phyloP scores from a whole-genome alignment of 2,113 vertebrate species.

The Machaerirhynchus nigripectus region DNA sequence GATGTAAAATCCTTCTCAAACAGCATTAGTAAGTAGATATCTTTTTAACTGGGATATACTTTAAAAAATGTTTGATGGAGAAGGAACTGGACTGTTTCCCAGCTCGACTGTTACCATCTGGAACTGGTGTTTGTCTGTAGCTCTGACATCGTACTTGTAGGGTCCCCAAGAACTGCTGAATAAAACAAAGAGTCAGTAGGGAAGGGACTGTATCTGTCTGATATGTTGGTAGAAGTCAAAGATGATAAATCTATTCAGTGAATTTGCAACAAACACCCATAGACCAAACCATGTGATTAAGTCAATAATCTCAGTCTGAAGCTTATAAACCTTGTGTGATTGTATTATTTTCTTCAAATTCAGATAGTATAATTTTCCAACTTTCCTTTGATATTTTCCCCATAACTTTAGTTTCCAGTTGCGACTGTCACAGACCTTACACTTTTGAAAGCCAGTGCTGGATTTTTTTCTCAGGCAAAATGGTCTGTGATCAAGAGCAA shows the following conservation, averaged over 20 bases:
- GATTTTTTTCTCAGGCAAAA: conserved; percentile 4
- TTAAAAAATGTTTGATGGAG: not conserved
- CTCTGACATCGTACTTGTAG: not conserved
- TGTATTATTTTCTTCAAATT: not conserved
- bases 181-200: not conserved
- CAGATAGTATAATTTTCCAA: not conserved
- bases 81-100: not conserved
- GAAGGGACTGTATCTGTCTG: not conserved
- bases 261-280: not conserved
- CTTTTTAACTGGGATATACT: not conserved
- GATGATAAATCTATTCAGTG: not conserved
- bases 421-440: not conserved
- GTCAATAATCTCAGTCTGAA: not conserved
- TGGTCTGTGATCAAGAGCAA: conserved; percentile 38
- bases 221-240: not conserved
- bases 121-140: not conserved
- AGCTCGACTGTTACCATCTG: not conserved
- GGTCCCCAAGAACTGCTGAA: not conserved
- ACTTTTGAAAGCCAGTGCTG: not conserved
- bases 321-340: not conserved
- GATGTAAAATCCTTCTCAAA: not conserved
- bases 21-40: not conserved
- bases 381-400: not conserved
- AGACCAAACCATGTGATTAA: not conserved
- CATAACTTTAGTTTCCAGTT: not conserved